Base-by-base conservation (phyloP, 2,888 invertebrate species). In the Zele albiditarsus region DNA sequence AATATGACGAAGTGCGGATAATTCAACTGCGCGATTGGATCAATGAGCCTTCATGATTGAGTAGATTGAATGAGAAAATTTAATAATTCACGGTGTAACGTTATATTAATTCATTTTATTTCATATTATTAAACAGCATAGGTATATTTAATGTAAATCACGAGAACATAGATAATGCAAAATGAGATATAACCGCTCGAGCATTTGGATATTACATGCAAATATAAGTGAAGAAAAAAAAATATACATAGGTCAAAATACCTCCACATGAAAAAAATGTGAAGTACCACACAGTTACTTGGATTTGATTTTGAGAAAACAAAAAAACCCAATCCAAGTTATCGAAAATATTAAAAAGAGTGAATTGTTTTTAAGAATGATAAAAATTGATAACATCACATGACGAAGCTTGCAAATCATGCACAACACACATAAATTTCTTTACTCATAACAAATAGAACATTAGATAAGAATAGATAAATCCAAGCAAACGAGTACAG, bases 401-500 rank as follows among this genome's bases (percentile, higher is more conserved):
- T 58, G 14, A 27, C 3, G 20, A 23, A 20, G 20, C 53, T 20
- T 53, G 20, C 20, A 20, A 53, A 53, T 23, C 53, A 23, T 53
- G 53, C 53, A 28, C 20, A 1, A 23, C 8, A 57, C 1, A 28
- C 14, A 60, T 28, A 31, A 6, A 28, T n/a, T 16, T 6, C 28
- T 27, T 31, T 14, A 27, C 28, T 5, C n/a, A 60, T 12, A 28
- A 60, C 16, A 28, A 10, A 12, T 28, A 28, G 4, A 16, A 12
- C 12, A 33, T 53, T 53, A 20, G 46, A 4, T 16, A 14, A 38
- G 49, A 10, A 38, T 69, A 20, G 14, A 2, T 23, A 33, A 49
- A 71, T 31, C n/a, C 53, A 71, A 25, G 20, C 66, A 65, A 23
- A 33, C 49, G 46, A 62, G 28, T 62, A 31, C 23, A 46, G 31